Evolutionary conservation across 1,140 invertebrate genomes (phyloP).

Genomic region (Vanessa atalanta): DNA sequence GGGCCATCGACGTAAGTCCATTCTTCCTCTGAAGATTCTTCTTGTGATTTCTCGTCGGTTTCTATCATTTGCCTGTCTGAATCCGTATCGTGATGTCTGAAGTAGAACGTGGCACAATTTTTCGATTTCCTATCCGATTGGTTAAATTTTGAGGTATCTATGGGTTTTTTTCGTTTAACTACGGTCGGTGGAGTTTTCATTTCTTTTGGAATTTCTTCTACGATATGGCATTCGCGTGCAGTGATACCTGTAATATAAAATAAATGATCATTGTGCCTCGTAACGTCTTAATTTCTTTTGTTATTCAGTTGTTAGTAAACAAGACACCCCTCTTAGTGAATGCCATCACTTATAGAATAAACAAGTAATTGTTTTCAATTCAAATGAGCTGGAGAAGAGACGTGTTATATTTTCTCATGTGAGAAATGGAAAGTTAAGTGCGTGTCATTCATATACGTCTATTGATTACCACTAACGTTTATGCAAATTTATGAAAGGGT

Average conservation of each 20-base stretch:
- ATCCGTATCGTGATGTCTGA: slow-evolving; percentile 91
- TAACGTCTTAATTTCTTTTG: slow-evolving; percentile 4
- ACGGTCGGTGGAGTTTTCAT: slow-evolving; percentile 73
- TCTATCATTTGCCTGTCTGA: slow-evolving; percentile 83
- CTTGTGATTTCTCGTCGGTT: slow-evolving; percentile 78
- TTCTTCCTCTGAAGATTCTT: slow-evolving; percentile 87
- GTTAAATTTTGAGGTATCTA: slow-evolving; percentile 82
- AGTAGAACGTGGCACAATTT: slow-evolving; percentile 91
- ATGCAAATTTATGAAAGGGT: slow-evolving; percentile 33
- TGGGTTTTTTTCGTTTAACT: slow-evolving; percentile 76
- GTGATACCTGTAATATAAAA: slow-evolving; percentile 57
- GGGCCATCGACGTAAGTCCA: slow-evolving; percentile 84
- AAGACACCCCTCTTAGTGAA: slow-evolving; percentile 28
- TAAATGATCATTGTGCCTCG: slow-evolving; percentile 36
- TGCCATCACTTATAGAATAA: slow-evolving; percentile 29
- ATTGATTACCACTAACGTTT: slow-evolving; percentile 34
- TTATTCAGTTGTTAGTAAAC: slow-evolving; percentile 45
- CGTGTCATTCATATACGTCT: slow-evolving; percentile 33
- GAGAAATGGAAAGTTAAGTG: slow-evolving; percentile 51
- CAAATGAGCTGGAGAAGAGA: slow-evolving; percentile 45
- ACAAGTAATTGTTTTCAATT: slow-evolving; percentile 50
- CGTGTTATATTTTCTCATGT: slow-evolving; percentile 48
- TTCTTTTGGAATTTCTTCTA: slow-evolving; percentile 54
- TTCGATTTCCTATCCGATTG: slow-evolving; percentile 88
- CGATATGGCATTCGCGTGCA: slow-evolving; percentile 39